Evolutionary conservation across 2,888 invertebrate species (phyloP).

Genomic region (Bembecia ichneumoniformis): DNA sequence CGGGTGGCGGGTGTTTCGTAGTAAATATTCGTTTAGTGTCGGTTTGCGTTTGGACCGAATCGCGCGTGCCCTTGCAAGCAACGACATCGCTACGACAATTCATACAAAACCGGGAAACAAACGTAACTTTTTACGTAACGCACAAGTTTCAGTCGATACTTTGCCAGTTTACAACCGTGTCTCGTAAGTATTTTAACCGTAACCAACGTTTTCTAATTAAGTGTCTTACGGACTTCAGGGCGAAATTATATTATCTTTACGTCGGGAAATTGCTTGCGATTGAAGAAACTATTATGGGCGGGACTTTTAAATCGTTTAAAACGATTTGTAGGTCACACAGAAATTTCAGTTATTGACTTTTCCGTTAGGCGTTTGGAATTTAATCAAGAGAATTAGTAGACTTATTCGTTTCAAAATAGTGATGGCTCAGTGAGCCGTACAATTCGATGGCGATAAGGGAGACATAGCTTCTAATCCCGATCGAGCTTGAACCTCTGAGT

Average conservation of each 20-base stretch:
- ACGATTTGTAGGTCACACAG: too few species aligned
- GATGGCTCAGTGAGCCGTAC: too few species aligned
- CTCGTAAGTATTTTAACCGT: conserved; percentile 16
- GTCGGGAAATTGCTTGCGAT: background rate
- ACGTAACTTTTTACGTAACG: background rate
- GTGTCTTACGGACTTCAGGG: background rate
- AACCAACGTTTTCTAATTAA: background rate
- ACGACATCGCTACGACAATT: background rate
- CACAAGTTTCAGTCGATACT: background rate
- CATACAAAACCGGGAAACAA: background rate
- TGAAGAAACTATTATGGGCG: too few species aligned
- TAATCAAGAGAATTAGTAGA: too few species aligned
- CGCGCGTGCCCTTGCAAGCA: conserved; percentile 5
- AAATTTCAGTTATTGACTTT: too few species aligned
- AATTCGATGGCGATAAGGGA: too few species aligned
- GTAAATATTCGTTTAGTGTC: conserved; percentile 16
- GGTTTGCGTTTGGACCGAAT: conserved; percentile 4
- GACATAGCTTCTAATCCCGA: too few species aligned
- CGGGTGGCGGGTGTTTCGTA: conserved; percentile 15
- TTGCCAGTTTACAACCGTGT: conserved; percentile 11
- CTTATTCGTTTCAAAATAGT: too few species aligned
- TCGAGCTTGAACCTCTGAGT: too few species aligned
- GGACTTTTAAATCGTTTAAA: too few species aligned
- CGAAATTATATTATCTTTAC: background rate
- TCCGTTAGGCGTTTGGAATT: too few species aligned